A percentile compares a stretch with the other conserved stretches of the same genome.
phyloP scores from a whole-genome alignment of 2,797 vertebrate genomes.

The Oreonectes daqikongensis region DNA sequence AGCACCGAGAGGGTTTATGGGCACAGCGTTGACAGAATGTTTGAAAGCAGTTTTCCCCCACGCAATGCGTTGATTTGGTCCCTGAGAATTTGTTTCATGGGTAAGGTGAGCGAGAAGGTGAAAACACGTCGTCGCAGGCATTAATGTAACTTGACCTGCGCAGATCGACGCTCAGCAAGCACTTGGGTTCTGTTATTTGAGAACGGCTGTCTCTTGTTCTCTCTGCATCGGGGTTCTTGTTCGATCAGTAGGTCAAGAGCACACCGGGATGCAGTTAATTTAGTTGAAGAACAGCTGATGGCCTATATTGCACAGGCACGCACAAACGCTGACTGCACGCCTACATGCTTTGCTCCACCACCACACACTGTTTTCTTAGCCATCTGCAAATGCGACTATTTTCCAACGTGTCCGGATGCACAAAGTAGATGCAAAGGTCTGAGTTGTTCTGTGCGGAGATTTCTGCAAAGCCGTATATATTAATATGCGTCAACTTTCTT shows the following conservation, averaged over 20 bases:
- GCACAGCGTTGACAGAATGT: neutral
- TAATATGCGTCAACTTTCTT: too few species aligned
- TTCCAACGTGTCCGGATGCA: neutral
- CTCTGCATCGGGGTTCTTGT: constrained; percentile 17
- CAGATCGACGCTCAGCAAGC: neutral
- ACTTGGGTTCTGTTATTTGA: constrained; percentile 32
- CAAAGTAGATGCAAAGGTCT: neutral
- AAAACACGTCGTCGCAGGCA: constrained; percentile 6
- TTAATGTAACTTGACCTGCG: constrained; percentile 44
- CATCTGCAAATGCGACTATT: neutral
- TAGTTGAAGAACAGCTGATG: constrained; percentile 28
- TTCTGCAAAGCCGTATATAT: too few species aligned
- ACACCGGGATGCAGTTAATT: constrained; percentile 4
- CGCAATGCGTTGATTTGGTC: constrained; percentile 17
- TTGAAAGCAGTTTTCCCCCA: neutral
- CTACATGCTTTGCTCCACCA: neutral
- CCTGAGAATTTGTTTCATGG: constrained; percentile 1
- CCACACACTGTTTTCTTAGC: neutral
- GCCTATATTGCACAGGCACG: neutral
- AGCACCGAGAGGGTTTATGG: neutral
- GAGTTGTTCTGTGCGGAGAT: too few species aligned
- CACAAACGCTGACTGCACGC: neutral
- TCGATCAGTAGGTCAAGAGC: constrained; percentile 33
- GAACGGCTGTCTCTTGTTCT: neutral
- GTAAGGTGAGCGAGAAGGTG: neutral